Base-by-base conservation (phyloP, 2,888 invertebrate species). In the Isotomurus palustris region DNA sequence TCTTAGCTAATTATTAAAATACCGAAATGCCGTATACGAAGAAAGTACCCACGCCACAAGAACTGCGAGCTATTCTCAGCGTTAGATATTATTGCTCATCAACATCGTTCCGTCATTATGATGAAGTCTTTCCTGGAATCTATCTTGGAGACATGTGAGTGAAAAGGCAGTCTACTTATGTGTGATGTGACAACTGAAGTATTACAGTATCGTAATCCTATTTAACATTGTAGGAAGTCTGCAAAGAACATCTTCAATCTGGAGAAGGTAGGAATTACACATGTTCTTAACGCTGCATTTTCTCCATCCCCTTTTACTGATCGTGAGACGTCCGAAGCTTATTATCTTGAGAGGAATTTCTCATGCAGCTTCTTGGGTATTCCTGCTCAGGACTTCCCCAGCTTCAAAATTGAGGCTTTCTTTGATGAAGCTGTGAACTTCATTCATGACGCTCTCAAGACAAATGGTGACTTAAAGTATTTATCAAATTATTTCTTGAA, bases 211-310 rank as follows among this genome's bases (percentile, higher is more conserved):
- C n/a, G n/a, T n/a, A n/a, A n/a, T n/a, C n/a, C n/a, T n/a, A n/a
- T n/a, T n/a, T n/a, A n/a, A n/a, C 5, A 5, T 47, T 22, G 21
- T 68, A 78, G 78, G 52, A 72, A 74, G 22, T 75, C 76, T 17
- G 79, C 78, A 1, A 69, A 74, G 53, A 74, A 75, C 60, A 71
- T 74, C 2, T 60, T 70, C 14, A 66, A 72, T 19, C 68, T 79
- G 53, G 72, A 73, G 51, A 67, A 73, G 21, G 63, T 76, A 52
- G 76, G 77, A 4, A 72, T 79, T 28, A 78, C 78, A 1, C 77
- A 79, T 65, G 73, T 79, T 1, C 62, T 79, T 44, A 79, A 79
- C 68, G 75, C 76, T 10, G 78, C 78, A 2, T 72, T 74, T 29
- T 76, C 76, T 0, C 58, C 67, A 14, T 57, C 54, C 21, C 56